These are phyloP conservation scores for Sternarchorhynchus goeldii DNA, from an alignment of 2,797 vertebrate species.

Conservation along the genomic window DNA sequence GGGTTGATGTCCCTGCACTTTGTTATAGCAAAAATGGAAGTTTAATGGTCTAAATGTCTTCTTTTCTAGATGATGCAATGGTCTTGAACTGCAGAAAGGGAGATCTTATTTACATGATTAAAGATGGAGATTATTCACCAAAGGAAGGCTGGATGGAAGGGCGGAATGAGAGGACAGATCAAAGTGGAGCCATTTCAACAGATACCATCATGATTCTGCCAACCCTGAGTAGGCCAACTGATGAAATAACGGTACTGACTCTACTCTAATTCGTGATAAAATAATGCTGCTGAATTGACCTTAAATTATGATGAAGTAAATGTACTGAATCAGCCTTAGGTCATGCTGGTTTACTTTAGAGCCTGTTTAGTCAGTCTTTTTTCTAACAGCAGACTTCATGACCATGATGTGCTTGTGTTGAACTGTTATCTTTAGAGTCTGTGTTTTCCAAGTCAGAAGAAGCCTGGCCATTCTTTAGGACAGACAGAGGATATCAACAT, in stretches of 20 bases:
- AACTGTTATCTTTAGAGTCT: slow-evolving; percentile 65
- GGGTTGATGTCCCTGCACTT: not conserved
- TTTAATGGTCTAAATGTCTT: not conserved
- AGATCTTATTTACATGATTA: slow-evolving; percentile 82
- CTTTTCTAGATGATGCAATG: slow-evolving; percentile 68
- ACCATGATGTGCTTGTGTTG: slow-evolving; percentile 43
- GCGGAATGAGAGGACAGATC: slow-evolving; percentile 80
- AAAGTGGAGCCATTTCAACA: slow-evolving; percentile 74
- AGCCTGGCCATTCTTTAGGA: slow-evolving; percentile 37
- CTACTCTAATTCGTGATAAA: not conserved
- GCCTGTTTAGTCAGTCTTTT: not conserved
- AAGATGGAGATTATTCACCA: slow-evolving; percentile 65
- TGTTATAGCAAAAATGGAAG: not conserved
- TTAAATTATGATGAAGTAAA: slow-evolving; percentile 69
- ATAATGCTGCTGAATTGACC: too few relatives aligned
- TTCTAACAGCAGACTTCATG: not conserved
- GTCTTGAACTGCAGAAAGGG: slow-evolving; percentile 83
- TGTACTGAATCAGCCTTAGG: slow-evolving; percentile 70
- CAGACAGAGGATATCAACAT: slow-evolving; percentile 56
- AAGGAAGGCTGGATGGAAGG: slow-evolving; percentile 73
- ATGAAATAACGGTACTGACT: slow-evolving; percentile 80
- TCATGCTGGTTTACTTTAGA: not conserved
- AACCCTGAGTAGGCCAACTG: slow-evolving; percentile 78
- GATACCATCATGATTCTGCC: slow-evolving; percentile 80
- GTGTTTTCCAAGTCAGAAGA: slow-evolving; percentile 79